Conservation (phyloP, 2,888 invertebrate genomes). For the Rhyacophila evoluta region DNA sequence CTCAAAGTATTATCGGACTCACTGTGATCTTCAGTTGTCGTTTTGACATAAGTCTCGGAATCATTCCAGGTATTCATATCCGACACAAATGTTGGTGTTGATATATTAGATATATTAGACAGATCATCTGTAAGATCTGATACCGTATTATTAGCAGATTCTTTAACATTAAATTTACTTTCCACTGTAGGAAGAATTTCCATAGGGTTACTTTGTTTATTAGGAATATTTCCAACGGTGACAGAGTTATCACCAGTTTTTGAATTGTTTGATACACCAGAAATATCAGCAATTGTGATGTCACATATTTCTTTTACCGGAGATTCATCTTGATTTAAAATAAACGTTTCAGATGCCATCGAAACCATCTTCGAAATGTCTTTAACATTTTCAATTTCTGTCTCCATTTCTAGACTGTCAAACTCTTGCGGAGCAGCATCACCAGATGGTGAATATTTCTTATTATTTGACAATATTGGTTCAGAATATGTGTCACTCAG, state of each 20-base stretch:
- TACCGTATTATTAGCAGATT: conserved; percentile 1
- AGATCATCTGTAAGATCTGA: conserved; percentile 33
- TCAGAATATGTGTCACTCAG: conserved; percentile 11
- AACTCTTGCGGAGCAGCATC: conserved; percentile 56
- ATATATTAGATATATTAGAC: conserved; percentile 33
- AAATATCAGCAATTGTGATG: not conserved
- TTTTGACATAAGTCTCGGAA: conserved; percentile 58
- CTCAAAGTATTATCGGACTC: not conserved
- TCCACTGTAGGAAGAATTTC: not conserved
- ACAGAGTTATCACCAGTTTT: not conserved
- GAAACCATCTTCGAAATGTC: conserved; percentile 30
- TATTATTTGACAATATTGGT: conserved; percentile 15
- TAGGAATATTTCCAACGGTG: not conserved
- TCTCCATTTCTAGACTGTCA: conserved; percentile 63
- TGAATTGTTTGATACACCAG: not conserved
- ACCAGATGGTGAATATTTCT: conserved; percentile 15
- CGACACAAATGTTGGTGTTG: conserved; percentile 59
- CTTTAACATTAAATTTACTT: not conserved
- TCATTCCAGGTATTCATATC: conserved; percentile 68
- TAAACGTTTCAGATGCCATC: conserved; percentile 33
- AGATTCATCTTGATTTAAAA: conserved; percentile 11
- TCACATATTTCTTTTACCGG: not conserved
- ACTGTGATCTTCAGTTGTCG: not conserved
- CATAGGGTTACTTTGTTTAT: not conserved
- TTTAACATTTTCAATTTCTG: conserved; percentile 23